Conservation (phyloP, 2,113 vertebrate genomes). For the Laticauda colubrina region DNA sequence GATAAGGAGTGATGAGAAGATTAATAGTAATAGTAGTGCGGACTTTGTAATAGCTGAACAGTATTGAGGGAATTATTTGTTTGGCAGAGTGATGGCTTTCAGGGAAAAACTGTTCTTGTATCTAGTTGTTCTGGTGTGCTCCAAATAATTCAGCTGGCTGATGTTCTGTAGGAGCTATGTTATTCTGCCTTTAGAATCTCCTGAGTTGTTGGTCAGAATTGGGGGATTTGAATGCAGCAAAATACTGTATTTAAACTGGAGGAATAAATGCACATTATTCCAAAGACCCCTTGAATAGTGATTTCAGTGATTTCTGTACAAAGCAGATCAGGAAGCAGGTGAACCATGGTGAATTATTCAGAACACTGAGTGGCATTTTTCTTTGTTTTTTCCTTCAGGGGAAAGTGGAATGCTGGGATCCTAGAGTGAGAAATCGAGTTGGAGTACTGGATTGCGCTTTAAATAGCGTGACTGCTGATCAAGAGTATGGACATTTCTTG, state of each 20-base stretch:
- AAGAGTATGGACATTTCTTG: slow-evolving; percentile 78
- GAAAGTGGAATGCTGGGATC: slow-evolving; percentile 96
- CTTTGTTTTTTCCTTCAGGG: slow-evolving; percentile 72
- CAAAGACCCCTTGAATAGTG: neutral
- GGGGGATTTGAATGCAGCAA: neutral
- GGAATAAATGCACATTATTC: neutral
- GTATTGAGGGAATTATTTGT: too few species aligned
- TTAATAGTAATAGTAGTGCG: too few species aligned
- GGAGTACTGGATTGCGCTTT: slow-evolving; percentile 90
- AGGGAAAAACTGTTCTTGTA: too few species aligned
- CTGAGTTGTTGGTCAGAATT: neutral
- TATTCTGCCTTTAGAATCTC: neutral
- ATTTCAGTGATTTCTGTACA: neutral
- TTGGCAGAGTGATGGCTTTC: too few species aligned
- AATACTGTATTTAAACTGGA: neutral
- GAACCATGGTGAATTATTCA: neutral
- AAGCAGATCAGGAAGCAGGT: neutral
- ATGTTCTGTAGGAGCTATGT: neutral
- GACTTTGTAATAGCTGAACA: too few species aligned
- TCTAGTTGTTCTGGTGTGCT: too few species aligned
- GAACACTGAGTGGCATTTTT: neutral
- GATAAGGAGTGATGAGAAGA: too few species aligned
- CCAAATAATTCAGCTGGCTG: neutral
- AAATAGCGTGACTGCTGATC: slow-evolving; percentile 82
- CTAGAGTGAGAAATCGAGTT: slow-evolving; percentile 82